These are phyloP conservation scores for Oxyruncus cristatus DNA, from an alignment of 2,113 vertebrate genomes.

Conservation along the genomic window DNA sequence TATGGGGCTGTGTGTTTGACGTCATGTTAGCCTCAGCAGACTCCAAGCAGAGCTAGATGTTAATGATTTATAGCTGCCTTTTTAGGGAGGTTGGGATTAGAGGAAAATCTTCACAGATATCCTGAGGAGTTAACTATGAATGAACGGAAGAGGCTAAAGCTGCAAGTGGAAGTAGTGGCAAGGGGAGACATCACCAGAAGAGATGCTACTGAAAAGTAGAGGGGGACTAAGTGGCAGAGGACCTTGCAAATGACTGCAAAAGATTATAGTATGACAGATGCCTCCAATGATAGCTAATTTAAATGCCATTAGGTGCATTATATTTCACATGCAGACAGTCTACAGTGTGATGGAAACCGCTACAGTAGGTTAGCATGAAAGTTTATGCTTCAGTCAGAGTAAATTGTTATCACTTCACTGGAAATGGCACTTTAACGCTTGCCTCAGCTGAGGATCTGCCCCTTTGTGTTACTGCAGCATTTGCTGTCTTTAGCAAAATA, in stretches of 20 bases:
- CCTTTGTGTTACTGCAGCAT: not conserved
- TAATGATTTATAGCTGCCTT: not conserved
- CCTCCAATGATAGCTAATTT: slow-evolving; percentile 1
- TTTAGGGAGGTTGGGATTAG: not conserved
- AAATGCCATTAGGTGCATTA: slow-evolving; percentile 21
- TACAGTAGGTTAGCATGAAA: not conserved
- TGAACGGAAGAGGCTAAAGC: not conserved
- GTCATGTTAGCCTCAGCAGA: not conserved
- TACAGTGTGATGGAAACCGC: not conserved
- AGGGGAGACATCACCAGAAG: not conserved
- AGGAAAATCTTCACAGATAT: not conserved
- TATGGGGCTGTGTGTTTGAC: not conserved
- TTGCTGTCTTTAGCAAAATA: not conserved
- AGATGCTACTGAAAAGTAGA: not conserved
- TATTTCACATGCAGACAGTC: not conserved
- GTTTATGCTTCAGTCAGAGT: not conserved
- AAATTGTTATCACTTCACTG: not conserved
- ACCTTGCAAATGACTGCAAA: not conserved
- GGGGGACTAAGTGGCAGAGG: not conserved
- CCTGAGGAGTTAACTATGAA: not conserved
- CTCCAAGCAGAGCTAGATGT: not conserved
- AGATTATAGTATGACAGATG: not conserved
- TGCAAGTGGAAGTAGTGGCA: not conserved
- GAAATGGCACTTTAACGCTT: not conserved
- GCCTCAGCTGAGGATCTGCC: not conserved